Evolutionary conservation across 2,888 invertebrate species (phyloP).

Genomic region (Synanthedon formicaeformis): DNA sequence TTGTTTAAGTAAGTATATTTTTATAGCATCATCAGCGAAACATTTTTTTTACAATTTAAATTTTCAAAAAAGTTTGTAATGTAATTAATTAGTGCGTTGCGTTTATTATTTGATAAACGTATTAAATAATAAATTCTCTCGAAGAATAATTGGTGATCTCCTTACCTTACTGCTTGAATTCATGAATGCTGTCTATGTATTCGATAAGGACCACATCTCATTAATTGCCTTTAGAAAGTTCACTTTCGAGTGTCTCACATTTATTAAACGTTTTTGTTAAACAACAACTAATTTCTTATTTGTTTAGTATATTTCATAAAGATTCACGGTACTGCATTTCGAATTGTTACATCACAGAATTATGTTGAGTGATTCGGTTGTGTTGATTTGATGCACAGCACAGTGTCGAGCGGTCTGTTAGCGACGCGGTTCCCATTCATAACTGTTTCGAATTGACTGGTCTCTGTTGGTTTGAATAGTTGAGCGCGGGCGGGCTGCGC

Average conservation of each 20-base stretch:
- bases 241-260: conserved; percentile 49
- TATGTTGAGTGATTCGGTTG: background rate
- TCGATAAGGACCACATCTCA: conserved; percentile 57
- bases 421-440: conserved; percentile 14
- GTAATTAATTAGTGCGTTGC: too few species aligned
- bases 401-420: background rate
- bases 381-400: background rate
- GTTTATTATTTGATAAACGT: too few species aligned
- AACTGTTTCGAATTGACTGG: conserved; percentile 16
- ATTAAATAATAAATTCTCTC: too few species aligned
- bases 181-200: conserved; percentile 52
- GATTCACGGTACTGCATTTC: background rate
- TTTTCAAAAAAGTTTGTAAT: too few species aligned
- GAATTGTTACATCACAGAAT: background rate
- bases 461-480: background rate
- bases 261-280: background rate
- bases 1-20: too few species aligned
- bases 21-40: too few species aligned
- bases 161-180: conserved; percentile 50
- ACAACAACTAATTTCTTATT: background rate
- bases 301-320: too few species aligned
- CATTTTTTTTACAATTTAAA: too few species aligned
- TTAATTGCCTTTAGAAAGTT: conserved; percentile 37
- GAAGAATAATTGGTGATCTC: background rate
- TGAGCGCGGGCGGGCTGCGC: background rate